Conservation (phyloP, 1,140 invertebrate genomes). For the Plectrocnemia conspersa region DNA sequence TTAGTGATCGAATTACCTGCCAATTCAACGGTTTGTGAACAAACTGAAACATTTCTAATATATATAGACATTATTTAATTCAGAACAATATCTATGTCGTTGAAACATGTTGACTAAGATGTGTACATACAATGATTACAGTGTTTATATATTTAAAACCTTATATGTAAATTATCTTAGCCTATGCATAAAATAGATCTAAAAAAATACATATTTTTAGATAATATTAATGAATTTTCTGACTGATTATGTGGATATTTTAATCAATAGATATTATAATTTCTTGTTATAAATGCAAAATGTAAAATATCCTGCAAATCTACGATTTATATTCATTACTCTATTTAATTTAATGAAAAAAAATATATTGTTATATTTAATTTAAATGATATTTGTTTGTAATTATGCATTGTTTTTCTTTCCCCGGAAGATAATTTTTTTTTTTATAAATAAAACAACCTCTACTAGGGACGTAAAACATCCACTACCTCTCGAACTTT, state of each 20-base stretch:
- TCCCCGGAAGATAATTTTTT: not conserved
- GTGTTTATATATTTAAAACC: conserved; percentile 9
- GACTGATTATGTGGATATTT: conserved; percentile 21
- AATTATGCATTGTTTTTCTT: not conserved
- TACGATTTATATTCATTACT: conserved; percentile 8
- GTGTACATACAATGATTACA: conserved; percentile 12
- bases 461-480: too few relatives aligned
- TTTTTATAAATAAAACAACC: too few relatives aligned
- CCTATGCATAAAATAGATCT: conserved; percentile 10
- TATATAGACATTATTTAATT: not conserved
- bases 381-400: not conserved
- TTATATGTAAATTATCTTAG: conserved; percentile 10
- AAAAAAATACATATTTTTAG: conserved; percentile 20
- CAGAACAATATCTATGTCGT: conserved; percentile 5
- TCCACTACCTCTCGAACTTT: too few relatives aligned
- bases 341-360: conserved; percentile 16
- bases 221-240: conserved; percentile 18
- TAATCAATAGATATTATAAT: conserved; percentile 22
- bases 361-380: conserved; percentile 9
- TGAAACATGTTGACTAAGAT: conserved; percentile 7
- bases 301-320: not conserved
- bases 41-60: conserved; percentile 1
- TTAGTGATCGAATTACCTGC: conserved; percentile 10
- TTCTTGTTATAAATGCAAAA: not conserved
- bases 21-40: conserved; percentile 12